A percentile compares a stretch with the other conserved stretches of the same genome.
Evolutionary conservation across 1,140 invertebrate species (phyloP).

Genomic region (Ceratosolen fusciceps): DNA sequence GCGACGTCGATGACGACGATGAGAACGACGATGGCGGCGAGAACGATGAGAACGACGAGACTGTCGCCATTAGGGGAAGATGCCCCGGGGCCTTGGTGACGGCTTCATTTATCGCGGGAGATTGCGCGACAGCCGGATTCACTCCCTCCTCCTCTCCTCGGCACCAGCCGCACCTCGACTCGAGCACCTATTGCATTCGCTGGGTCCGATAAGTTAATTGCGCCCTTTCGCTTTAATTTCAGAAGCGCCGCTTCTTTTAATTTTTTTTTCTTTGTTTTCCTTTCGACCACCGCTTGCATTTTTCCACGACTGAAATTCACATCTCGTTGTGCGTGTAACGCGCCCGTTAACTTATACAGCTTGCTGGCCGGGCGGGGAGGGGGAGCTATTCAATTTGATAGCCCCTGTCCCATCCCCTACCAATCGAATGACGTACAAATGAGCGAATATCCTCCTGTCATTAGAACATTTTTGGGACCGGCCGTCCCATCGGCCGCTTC

Average conservation of each 20-base stretch:
- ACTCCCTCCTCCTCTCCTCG: too few relatives aligned
- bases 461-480: background rate
- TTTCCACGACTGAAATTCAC: background rate
- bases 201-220: constrained; percentile 13
- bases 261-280: background rate
- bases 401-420: too few relatives aligned
- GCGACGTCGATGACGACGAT: too few relatives aligned
- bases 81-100: constrained; percentile 19
- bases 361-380: too few relatives aligned
- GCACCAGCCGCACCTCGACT: too few relatives aligned
- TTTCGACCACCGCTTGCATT: background rate
- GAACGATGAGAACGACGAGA: too few relatives aligned
- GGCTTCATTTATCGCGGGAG: constrained; percentile 38
- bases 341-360: background rate
- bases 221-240: constrained; percentile 26
- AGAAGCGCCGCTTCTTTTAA: background rate
- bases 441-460: background rate
- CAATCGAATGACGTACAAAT: background rate
- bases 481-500: too few relatives aligned
- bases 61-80: background rate
- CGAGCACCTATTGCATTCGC: too few relatives aligned
- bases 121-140: background rate
- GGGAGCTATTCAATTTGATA: background rate
- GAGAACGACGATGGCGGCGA: too few relatives aligned
- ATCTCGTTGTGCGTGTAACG: background rate